Evolutionary conservation across 37 sponge, comb jelly and placozoan species (phyloP).

Genomic region (Halisarca cf. caerulea): DNA sequence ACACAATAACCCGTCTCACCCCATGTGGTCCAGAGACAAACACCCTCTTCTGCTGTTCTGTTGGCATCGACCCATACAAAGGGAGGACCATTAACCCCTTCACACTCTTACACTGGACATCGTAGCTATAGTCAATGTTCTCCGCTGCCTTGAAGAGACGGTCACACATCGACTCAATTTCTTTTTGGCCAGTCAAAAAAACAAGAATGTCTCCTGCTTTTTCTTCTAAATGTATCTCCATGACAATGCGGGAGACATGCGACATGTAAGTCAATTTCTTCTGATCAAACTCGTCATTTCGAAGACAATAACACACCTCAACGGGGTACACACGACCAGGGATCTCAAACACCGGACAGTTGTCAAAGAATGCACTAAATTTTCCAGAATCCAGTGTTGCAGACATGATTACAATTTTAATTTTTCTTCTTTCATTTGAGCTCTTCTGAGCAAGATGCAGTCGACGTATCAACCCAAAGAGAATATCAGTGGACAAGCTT

Average conservation of each 20-base stretch:
- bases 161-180: conserved; percentile 84
- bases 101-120: conserved; percentile 58
- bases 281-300: conserved; percentile 59
- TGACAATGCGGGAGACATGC: conserved; percentile 66
- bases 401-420: conserved; percentile 86
- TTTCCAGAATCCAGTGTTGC: conserved; percentile 79
- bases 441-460: conserved; percentile 33
- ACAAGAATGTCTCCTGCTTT: conserved; percentile 79
- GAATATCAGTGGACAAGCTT: conserved; percentile 86
- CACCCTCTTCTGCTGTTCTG: conserved; percentile 84
- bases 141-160: conserved; percentile 76
- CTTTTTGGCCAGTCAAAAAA: conserved; percentile 87
- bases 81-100: conserved; percentile 75
- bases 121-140: conserved; percentile 76
- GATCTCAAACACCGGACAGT: conserved; percentile 82
- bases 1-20: conserved; percentile 75
- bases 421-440: neutral
- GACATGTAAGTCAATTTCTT: conserved; percentile 71
- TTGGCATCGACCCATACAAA: conserved; percentile 80
- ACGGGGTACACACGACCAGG: conserved; percentile 86
- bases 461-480: conserved; percentile 82
- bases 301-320: conserved; percentile 48
- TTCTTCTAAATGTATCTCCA: conserved; percentile 86
- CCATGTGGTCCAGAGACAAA: conserved; percentile 61
- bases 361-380: conserved; percentile 76